Evolutionary conservation across 2,113 vertebrate genomes (phyloP), one percentile per base, ranked within the genome.

Genomic region (Megaceryle maxima): DNA sequence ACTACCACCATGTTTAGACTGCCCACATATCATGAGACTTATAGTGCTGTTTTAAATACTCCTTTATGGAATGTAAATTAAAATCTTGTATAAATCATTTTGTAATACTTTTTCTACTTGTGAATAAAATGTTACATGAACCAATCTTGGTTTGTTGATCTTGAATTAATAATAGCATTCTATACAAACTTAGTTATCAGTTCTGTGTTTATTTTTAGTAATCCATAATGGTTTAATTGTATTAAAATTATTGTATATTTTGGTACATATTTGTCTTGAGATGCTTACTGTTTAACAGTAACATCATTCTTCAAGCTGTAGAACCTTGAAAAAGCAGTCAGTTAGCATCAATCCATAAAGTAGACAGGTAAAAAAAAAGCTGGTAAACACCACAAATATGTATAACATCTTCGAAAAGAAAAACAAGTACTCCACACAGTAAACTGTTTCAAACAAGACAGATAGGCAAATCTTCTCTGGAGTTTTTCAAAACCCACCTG

Each of bases 101-200:
- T 98, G 96, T 98, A 97, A 93, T 92, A 81, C 77, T 91, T 97
- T 97, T 98, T 98, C 87, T 97, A 96, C 89, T 94, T 98, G 97
- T 98, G 95, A 98, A 98, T 98, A 98, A 98, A 98, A 94, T 7
- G 5, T 87, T 90, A 88, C 3, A 0, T 96, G 92, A 86, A 94
- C 75, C 64, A 53, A 50, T 94, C 64, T 86, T 87, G 33, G 10
- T 56, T 51, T 76, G 31, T 43, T 51, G 57, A 43, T 78, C n/a
- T 92, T 26, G 55, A 62, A 64, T 68, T 84, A 63, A 26, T 75
- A 50, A 43, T 50, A 67, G 26, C 18, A n/a, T 39, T 77, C 55
- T 63, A 12, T 53, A 41, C 24, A 70, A 90, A 87, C 35, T 46
- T 78, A 72, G 13, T 21, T n/a, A 56, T 60, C 26, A 41, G 28